Evolutionary conservation across 2,797 vertebrate species (phyloP).

Genomic region (Melanotaenia maccullochi): DNA sequence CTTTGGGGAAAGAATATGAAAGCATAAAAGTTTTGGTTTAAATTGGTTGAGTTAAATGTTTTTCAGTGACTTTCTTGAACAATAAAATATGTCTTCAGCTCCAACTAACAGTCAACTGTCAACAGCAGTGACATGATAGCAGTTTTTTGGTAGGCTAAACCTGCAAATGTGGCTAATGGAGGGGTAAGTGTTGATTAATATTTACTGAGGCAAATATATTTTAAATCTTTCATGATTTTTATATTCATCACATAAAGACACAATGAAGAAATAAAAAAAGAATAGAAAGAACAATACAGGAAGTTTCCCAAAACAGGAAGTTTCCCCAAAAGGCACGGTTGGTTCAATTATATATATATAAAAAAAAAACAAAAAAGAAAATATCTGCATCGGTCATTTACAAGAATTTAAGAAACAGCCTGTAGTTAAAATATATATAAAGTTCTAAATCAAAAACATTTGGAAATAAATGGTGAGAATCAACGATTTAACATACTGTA

Average conservation of each 20-base stretch:
- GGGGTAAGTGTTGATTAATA: conserved; percentile 11
- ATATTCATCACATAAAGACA: conserved; percentile 61
- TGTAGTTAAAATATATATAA: conserved; percentile 48
- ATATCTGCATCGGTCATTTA: conserved; percentile 59
- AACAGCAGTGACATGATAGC: conserved; percentile 83
- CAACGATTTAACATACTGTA: conserved; percentile 27
- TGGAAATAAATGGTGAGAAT: conserved; percentile 27
- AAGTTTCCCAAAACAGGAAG: conserved; percentile 80
- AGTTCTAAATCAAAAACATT: conserved; percentile 38
- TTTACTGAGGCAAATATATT: conserved; percentile 37
- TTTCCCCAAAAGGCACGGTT: conserved; percentile 90
- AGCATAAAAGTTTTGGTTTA: conserved; percentile 4
- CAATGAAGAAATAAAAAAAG: conserved; percentile 42
- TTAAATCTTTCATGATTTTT: conserved; percentile 26
- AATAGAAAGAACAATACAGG: conserved; percentile 59
- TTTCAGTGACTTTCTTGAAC: background rate
- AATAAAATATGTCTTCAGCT: background rate
- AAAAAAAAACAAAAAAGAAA: conserved; percentile 52
- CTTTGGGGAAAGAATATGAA: conserved; percentile 20
- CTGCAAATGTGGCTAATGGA: conserved; percentile 21
- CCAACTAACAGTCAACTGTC: background rate
- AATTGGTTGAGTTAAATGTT: background rate
- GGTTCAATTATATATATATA: conserved; percentile 78
- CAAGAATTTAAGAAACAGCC: conserved; percentile 48
- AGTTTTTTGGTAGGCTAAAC: conserved; percentile 88